phyloP scores from a whole-genome alignment of 2,797 vertebrate genomes.

The Oophaga sylvatica region DNA sequence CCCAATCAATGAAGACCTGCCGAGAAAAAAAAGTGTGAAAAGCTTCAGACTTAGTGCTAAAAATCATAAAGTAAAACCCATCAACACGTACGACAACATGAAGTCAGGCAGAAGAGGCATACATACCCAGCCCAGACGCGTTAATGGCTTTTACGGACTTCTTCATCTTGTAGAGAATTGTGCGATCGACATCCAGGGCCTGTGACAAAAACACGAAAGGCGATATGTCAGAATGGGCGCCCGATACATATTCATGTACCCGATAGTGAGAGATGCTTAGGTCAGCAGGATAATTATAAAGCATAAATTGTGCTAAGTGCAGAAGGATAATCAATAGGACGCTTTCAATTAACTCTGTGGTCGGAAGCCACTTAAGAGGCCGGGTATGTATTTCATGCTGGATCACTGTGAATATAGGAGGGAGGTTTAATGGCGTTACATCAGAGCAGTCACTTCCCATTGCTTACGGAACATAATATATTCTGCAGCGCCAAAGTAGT shows the following conservation, averaged over 20 bases:
- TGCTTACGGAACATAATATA: neutral
- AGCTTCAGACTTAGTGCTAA: neutral
- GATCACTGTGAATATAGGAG: conserved; percentile 5
- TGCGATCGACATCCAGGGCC: conserved; percentile 96
- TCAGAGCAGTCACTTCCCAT: neutral
- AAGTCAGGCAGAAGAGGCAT: conserved; percentile 12
- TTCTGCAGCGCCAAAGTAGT: neutral
- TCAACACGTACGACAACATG: neutral
- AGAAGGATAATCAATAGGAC: conserved; percentile 49
- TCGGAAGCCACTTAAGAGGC: conserved; percentile 30
- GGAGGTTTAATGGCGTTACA: conserved; percentile 5
- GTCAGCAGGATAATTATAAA: conserved; percentile 22
- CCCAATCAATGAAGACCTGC: neutral
- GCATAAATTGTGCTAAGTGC: conserved; percentile 8
- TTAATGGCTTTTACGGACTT: conserved; percentile 99
- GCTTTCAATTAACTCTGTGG: conserved; percentile 45
- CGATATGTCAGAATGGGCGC: neutral
- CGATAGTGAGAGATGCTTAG: neutral
- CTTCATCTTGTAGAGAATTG: conserved; percentile 98
- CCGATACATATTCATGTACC: neutral
- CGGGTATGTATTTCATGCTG: conserved; percentile 22
- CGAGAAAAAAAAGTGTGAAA: conserved; percentile 14
- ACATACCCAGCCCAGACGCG: conserved; percentile 94
- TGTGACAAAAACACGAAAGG: conserved; percentile 67
- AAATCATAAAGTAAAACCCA: neutral